A percentile compares a stretch with the other conserved stretches of the same genome.
Conservation (phyloP, 2,888 invertebrate genomes). For the Nasonia oneida region DNA sequence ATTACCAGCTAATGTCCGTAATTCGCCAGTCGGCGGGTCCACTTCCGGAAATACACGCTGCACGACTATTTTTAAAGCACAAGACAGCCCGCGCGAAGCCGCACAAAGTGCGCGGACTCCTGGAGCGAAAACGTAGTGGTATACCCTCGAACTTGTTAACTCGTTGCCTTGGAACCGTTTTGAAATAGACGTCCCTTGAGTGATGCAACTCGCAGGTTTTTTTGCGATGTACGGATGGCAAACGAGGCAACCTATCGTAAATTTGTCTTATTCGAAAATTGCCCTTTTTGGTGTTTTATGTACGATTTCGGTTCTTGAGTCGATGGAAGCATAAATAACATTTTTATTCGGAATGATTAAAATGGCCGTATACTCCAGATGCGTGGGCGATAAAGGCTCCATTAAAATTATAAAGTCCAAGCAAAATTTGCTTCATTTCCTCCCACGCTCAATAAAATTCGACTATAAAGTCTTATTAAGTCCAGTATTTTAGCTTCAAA, state of each 20-base stretch:
- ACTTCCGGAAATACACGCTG: slow-evolving; percentile 1
- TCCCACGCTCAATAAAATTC: neutral
- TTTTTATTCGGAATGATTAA: neutral
- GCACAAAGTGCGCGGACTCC: neutral
- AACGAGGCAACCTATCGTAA: neutral
- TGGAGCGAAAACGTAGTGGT: neutral
- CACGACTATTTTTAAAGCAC: slow-evolving; percentile 1
- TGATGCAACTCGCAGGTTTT: neutral
- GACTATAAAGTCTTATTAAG: neutral
- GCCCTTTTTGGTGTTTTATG: neutral
- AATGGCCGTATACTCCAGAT: neutral
- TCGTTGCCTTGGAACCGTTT: slow-evolving; percentile 12
- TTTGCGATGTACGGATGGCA: neutral
- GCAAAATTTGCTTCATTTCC: neutral
- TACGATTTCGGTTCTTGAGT: neutral
- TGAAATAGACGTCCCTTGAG: neutral
- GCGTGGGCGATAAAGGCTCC: neutral
- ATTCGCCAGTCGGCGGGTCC: neutral
- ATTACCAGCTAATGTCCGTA: slow-evolving; percentile 23
- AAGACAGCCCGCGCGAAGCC: neutral
- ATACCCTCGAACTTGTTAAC: neutral
- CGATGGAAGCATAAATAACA: neutral
- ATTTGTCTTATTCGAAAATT: neutral
- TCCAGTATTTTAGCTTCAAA: neutral
- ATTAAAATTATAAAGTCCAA: neutral